Evolutionary conservation across 2,113 vertebrate species (phyloP).

Genomic region (Dasyprocta punctata): DNA sequence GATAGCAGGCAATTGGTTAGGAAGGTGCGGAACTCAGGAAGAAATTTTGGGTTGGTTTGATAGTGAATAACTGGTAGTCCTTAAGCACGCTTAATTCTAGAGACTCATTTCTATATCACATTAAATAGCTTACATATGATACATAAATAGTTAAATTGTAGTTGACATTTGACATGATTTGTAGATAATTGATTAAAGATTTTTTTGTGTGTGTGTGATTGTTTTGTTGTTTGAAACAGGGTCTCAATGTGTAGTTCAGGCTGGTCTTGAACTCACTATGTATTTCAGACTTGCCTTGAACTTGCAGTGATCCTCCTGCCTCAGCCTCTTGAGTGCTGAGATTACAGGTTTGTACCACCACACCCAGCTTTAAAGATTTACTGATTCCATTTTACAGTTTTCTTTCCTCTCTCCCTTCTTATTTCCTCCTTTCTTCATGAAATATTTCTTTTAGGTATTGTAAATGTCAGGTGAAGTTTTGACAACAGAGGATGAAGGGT

Average conservation of each 20-base stretch:
- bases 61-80: not conserved
- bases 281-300: not conserved
- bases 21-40: not conserved
- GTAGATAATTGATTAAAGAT: not conserved
- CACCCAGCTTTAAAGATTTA: not conserved
- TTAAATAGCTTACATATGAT: slow-evolving; percentile 15
- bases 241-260: not conserved
- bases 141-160: not conserved
- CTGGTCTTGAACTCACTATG: not conserved
- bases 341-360: not conserved
- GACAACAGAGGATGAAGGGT: not conserved
- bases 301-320: not conserved
- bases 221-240: not conserved
- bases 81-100: not conserved
- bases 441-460: not conserved
- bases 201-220: not conserved
- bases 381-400: not conserved
- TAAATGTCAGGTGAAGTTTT: not conserved
- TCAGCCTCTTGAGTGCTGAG: not conserved
- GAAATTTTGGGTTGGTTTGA: not conserved
- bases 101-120: not conserved
- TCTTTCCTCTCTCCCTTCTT: not conserved
- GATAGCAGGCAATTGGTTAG: not conserved
- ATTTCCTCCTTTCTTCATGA: not conserved
- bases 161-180: not conserved